phyloP scores from a whole-genome alignment of 2,113 vertebrate genomes.

The Saguinus imperator region DNA sequence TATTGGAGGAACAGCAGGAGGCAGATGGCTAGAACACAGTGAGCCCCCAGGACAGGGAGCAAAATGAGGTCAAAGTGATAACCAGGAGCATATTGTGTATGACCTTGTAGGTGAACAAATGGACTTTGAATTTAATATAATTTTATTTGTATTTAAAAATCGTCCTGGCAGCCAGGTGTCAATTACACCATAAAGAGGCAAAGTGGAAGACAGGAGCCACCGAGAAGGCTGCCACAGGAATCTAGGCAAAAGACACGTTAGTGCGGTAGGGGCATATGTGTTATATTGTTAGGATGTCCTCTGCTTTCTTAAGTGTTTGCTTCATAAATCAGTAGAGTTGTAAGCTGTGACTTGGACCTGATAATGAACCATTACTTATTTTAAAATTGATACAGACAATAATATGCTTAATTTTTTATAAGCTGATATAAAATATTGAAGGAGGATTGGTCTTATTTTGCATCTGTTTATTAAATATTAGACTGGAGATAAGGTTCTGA shows the following conservation, averaged over 20 bases:
- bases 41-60: neutral
- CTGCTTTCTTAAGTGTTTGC: conserved; percentile 29
- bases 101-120: neutral
- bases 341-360: conserved; percentile 76
- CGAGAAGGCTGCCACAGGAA: neutral
- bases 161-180: neutral
- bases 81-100: neutral
- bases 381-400: conserved; percentile 80
- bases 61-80: neutral
- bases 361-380: conserved; percentile 74
- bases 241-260: neutral
- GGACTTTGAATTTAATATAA: neutral
- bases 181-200: neutral
- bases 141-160: neutral
- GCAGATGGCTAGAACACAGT: neutral
- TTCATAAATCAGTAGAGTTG: conserved; percentile 66
- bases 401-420: conserved; percentile 73
- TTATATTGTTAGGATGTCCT: neutral
- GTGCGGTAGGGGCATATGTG: rapidly evolving
- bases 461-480: neutral
- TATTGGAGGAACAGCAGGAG: neutral
- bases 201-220: neutral
- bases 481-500: neutral
- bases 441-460: conserved; percentile 30
- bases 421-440: conserved; percentile 75